Base-by-base conservation (phyloP, 2,113 vertebrate genomes). In the Conger conger region DNA sequence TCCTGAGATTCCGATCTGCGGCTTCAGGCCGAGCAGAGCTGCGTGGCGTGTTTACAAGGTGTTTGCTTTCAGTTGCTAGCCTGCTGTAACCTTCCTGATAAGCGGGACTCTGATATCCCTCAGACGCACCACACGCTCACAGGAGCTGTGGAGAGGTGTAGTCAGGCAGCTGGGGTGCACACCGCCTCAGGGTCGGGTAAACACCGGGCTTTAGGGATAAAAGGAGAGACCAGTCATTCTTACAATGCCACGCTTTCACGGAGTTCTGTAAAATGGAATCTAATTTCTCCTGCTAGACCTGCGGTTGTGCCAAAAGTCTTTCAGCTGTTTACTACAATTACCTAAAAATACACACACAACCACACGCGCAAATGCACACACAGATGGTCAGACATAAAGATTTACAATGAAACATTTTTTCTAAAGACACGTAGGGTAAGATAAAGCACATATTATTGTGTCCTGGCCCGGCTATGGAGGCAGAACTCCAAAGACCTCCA, bases 71-170 rank as follows among this genome's bases (percentile, higher is more conserved):
- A 33, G 68, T 73, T 73, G n/a, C 5, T n/a, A 7, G 68, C 68
- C 13, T 33, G 27, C 68, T 73, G 68, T 73, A 73, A 73, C 68
- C 68, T 73, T 73, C 68, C 68, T 73, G 68, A 73, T 73, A 73
- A 73, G 68, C n/a, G 3, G 4, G 27, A 33, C 68, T 73, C 27
- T 2, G 68, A 30, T 33, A 73, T 33, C 68, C 68, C n/a, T 73
- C 68, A 73, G 68, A 73, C 68, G 11, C 30, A 33, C 68, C n/a
- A 9, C 11, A 33, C n/a, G 68, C n/a, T 73, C n/a, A 33, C 68
- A 33, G 68, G 68, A 33, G 68, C 68, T 30, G 7, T 1, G n/a
- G 27, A 68, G 60, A 68, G 60, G 60, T 16, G 18, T 16, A 57
- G 54, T 20, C 60, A 3, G 27, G 60, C 54, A n/a, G 60, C 27